Percentiles rank a stretch among this genome's conserved stretches.
These are phyloP conservation scores for Nothura maculosa DNA, from an alignment of 2,797 vertebrate species.

Conservation along the genomic window DNA sequence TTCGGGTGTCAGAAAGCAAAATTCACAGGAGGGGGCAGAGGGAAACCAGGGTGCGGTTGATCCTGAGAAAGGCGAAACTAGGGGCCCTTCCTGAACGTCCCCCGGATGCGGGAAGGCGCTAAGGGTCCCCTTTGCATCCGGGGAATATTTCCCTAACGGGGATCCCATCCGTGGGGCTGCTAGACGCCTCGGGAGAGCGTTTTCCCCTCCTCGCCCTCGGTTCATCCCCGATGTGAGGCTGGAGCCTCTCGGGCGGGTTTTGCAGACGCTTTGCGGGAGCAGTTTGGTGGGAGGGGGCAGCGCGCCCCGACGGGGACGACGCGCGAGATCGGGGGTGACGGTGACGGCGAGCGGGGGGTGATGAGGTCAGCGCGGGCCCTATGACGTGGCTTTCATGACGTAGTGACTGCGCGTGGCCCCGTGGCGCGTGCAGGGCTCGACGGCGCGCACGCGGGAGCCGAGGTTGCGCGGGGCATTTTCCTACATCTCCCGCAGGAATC, in stretches of 20 bases:
- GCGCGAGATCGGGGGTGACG: too few relatives aligned
- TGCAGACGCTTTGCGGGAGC: too few relatives aligned
- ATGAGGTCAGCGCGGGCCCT: too few relatives aligned
- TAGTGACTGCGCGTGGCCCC: too few relatives aligned
- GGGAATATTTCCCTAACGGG: not conserved
- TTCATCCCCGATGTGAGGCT: not conserved
- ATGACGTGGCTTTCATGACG: too few relatives aligned
- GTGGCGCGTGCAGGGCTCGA: not conserved
- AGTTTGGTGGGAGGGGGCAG: too few relatives aligned
- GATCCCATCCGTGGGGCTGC: too few relatives aligned
- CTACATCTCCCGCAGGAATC: not conserved
- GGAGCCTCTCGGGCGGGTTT: too few relatives aligned
- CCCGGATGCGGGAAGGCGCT: not conserved
- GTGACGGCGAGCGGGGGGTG: too few relatives aligned
- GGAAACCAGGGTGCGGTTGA: not conserved
- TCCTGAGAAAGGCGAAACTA: accelerated
- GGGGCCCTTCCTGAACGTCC: not conserved
- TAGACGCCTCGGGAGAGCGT: too few relatives aligned
- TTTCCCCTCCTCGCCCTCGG: not conserved
- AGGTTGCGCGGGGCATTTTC: not conserved
- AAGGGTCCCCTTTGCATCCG: not conserved
- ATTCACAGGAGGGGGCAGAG: not conserved
- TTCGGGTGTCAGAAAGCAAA: not conserved
- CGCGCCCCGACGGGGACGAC: too few relatives aligned
- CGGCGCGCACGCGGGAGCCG: accelerated